Conservation (phyloP, 2,797 vertebrate species). For the Mareca strepera region DNA sequence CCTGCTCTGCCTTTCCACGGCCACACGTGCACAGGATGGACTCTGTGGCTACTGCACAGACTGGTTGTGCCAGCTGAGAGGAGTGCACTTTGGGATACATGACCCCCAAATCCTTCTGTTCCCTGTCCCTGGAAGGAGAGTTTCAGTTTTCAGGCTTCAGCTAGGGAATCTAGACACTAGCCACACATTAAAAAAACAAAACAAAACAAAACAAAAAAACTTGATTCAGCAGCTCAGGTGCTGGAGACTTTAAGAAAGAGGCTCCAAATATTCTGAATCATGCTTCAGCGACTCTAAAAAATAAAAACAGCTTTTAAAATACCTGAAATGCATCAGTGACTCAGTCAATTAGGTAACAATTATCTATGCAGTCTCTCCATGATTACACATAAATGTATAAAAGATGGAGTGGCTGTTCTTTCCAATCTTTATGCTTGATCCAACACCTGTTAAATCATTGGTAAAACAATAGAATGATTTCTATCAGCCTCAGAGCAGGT, state of each 20-base stretch:
- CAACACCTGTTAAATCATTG: background rate
- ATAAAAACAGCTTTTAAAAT: background rate
- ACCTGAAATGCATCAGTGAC: background rate
- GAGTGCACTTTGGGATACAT: too few species aligned
- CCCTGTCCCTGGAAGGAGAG: too few species aligned
- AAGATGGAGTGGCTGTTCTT: background rate
- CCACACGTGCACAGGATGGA: accelerated
- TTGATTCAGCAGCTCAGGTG: background rate
- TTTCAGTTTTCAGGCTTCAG: background rate
- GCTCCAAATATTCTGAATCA: background rate
- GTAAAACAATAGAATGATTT: background rate
- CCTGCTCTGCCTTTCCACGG: background rate
- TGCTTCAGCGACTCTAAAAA: background rate
- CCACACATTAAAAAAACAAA: too few species aligned
- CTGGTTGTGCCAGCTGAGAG: too few species aligned
- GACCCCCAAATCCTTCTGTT: too few species aligned
- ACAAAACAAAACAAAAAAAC: too few species aligned
- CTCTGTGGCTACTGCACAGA: accelerated
- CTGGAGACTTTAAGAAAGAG: background rate
- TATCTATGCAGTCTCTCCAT: background rate
- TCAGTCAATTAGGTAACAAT: background rate
- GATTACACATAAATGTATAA: background rate
- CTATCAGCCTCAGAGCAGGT: background rate
- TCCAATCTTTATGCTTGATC: background rate
- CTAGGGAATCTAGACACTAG: background rate